These are phyloP conservation scores for Lerema accius DNA, from an alignment of 1,140 invertebrate genomes.

Conservation along the genomic window DNA sequence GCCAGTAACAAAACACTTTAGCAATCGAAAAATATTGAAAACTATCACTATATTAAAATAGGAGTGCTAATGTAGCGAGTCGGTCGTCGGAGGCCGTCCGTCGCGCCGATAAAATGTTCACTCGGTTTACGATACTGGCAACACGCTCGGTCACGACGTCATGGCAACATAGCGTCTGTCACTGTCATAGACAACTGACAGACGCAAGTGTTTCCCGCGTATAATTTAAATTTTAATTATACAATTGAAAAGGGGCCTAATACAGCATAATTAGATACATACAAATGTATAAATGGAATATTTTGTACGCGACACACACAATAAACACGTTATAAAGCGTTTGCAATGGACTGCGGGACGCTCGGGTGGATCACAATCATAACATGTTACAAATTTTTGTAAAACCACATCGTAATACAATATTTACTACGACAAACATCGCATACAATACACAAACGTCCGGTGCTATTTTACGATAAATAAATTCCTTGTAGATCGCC, in stretches of 20 bases:
- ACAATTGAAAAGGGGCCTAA: background rate
- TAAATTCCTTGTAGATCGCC: background rate
- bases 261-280: constrained; percentile 30
- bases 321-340: constrained; percentile 36
- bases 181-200: constrained; percentile 15
- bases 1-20: constrained; percentile 41
- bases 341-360: constrained; percentile 20
- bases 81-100: constrained; percentile 7
- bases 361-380: constrained; percentile 1
- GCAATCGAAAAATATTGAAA: constrained; percentile 34
- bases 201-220: constrained; percentile 39
- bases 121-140: constrained; percentile 19
- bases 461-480: background rate
- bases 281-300: constrained; percentile 58
- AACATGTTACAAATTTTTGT: constrained; percentile 11
- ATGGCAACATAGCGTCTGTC: constrained; percentile 16
- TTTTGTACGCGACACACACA: constrained; percentile 55
- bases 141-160: constrained; percentile 16
- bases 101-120: constrained; percentile 6
- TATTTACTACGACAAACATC: background rate
- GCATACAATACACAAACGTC: constrained; percentile 1
- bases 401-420: constrained; percentile 4
- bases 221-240: constrained; percentile 11
- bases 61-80: constrained; percentile 28
- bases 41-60: constrained; percentile 33